Conservation (phyloP, 2,113 vertebrate genomes). For the Psophia crepitans region DNA sequence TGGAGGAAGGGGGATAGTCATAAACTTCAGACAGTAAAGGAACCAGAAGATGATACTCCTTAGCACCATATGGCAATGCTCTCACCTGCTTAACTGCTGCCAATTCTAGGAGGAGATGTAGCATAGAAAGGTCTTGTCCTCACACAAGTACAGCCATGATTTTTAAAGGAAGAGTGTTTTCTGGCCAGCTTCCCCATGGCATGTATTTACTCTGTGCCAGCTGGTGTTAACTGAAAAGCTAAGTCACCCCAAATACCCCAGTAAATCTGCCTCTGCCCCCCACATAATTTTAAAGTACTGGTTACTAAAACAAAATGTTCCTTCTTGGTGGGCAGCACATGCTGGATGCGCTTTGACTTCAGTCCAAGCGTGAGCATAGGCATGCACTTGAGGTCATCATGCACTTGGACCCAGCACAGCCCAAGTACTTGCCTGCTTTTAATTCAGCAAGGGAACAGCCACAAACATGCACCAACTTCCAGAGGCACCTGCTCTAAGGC, state of each 20-base stretch:
- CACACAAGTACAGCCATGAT: neutral
- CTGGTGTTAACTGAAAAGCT: neutral
- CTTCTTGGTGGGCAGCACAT: neutral
- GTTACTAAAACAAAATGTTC: neutral
- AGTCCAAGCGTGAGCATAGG: neutral
- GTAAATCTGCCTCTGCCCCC: neutral
- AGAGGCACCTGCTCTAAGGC: neutral
- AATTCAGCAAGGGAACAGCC: neutral
- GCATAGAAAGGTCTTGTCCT: neutral
- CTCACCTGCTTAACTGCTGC: neutral
- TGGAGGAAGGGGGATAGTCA: neutral
- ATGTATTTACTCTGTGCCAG: neutral
- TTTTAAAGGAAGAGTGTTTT: neutral
- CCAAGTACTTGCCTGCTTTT: neutral
- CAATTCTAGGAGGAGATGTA: neutral
- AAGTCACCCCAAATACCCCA: neutral
- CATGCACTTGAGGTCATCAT: neutral
- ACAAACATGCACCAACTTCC: neutral
- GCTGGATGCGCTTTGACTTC: neutral
- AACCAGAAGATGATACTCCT: neutral
- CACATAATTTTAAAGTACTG: neutral
- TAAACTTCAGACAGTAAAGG: neutral
- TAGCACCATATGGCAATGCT: accelerated
- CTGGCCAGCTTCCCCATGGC: neutral
- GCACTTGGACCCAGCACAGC: neutral